Base-by-base conservation (phyloP, 2,888 invertebrate species). In the Drosophila merina region DNA sequence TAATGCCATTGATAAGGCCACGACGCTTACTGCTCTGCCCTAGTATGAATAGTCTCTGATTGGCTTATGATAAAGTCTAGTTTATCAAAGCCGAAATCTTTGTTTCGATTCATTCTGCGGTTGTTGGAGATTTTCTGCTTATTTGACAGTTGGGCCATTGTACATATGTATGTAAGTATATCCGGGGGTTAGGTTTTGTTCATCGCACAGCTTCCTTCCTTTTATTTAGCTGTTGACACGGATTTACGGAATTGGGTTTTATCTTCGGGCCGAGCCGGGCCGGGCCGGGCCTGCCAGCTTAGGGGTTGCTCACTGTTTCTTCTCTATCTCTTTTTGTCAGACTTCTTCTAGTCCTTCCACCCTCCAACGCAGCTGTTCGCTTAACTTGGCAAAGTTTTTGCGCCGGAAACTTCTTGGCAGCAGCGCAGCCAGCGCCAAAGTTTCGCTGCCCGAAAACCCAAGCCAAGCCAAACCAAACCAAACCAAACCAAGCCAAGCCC, bases 351-450 rank as follows among this genome's bases (percentile, higher is more conserved):
- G 67, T 49, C 25, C 49, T 57, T 25, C 25, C 26, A 9, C 44
- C 47, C 50, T 38, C 36, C 10, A 44, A 44, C 49, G 71, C 74
- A 86, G 74, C 77, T 83, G 77, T 71, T 71, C 73, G 58, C 54
- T 59, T 67, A 42, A 62, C 75, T 70, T 58, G 68, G 71, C 44
- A 66, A 63, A 79, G 75, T 59, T 77, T 82, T 74, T 63, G 71
- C 74, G 79, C 77, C 79, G 84, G 76, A 82, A 82, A 84, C 83
- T 84, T 82, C 59, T 77, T 82, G 80, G 69, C 80, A 72, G 70
- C 70, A 69, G 58, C 49, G 69, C 49, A 25, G 58, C 30, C 50
- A 30, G 57, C 70, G 59, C 52, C 48, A 82, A 85, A 83, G 66
- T 85, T 81, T 77, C 64, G n/a, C 74, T 57, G 66, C 78, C 36